These are phyloP conservation scores for Pomacea canaliculata DNA, from an alignment of 2,888 invertebrate species.

Conservation along the genomic window DNA sequence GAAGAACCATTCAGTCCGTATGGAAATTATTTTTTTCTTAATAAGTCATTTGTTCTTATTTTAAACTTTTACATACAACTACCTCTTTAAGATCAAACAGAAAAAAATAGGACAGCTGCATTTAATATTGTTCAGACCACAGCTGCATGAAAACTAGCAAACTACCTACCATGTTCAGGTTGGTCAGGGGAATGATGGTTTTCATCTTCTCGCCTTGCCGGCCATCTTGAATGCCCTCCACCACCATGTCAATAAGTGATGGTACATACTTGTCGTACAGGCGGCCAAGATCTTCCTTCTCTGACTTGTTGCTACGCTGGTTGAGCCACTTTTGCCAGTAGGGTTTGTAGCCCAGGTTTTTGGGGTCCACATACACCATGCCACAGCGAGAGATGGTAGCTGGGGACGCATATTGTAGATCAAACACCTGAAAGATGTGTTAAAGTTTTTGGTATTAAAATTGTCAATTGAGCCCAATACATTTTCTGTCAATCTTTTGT, in stretches of 20 bases:
- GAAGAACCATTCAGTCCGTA: too few species aligned
- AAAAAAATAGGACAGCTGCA: too few species aligned
- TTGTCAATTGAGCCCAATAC: too few species aligned
- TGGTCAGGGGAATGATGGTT: conserved; percentile 86
- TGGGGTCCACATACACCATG: conserved; percentile 94
- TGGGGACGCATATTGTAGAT: conserved; percentile 90
- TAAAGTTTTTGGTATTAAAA: not conserved
- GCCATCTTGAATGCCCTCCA: conserved; percentile 80
- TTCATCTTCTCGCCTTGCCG: conserved; percentile 78
- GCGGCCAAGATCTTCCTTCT: conserved; percentile 60
- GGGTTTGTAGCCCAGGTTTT: conserved; percentile 87
- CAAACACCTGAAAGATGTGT: conserved; percentile 77
- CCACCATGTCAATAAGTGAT: conserved; percentile 79
- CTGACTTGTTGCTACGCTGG: conserved; percentile 52
- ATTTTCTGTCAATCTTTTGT: too few species aligned
- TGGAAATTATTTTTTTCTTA: too few species aligned
- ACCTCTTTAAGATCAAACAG: too few species aligned
- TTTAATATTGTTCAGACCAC: too few species aligned
- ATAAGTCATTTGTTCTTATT: too few species aligned
- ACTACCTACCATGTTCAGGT: conserved; percentile 82
- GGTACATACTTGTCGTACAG: conserved; percentile 84
- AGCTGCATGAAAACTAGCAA: too few species aligned
- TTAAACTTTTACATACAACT: too few species aligned
- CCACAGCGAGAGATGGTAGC: conserved; percentile 93
- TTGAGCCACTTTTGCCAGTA: conserved; percentile 87